A percentile compares a stretch with the other conserved stretches of the same genome.
Conservation (phyloP, 2,888 invertebrate species). For the Drosophila lacicola region DNA sequence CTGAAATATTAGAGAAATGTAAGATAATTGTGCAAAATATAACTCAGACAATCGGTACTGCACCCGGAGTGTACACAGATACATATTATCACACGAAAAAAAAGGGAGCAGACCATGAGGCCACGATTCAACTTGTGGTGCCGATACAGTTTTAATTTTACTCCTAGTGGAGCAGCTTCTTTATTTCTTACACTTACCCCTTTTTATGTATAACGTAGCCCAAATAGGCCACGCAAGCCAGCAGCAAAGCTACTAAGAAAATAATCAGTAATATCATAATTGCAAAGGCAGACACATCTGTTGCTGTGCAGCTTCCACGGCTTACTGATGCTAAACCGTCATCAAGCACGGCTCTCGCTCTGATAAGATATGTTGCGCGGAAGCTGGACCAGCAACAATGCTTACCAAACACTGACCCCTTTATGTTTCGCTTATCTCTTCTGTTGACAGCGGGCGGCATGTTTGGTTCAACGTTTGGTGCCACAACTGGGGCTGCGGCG, state of each 20-base stretch:
- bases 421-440: constrained; percentile 50
- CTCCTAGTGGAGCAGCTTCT: neutral
- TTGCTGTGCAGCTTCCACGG: constrained; percentile 7
- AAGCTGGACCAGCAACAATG: constrained; percentile 33
- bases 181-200: constrained; percentile 48
- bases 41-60: neutral
- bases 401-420: constrained; percentile 48
- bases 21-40: neutral
- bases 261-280: constrained; percentile 34
- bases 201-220: constrained; percentile 64
- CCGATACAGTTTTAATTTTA: neutral
- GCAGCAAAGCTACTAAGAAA: constrained; percentile 41
- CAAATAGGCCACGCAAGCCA: constrained; percentile 50
- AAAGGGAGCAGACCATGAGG: neutral
- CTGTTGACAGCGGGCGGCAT: constrained; percentile 72
- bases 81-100: neutral
- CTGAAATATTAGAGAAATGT: constrained; percentile 33
- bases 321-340: constrained; percentile 39
- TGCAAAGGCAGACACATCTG: constrained; percentile 19
- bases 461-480: constrained; percentile 81
- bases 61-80: no score
- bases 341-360: constrained; percentile 1
- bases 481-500: constrained; percentile 44
- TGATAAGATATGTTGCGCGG: constrained; percentile 55
- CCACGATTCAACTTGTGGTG: neutral